Evolutionary conservation across 2,888 invertebrate species (phyloP), one percentile per base, ranked within the genome.

Genomic region (Papilio demoleus): DNA sequence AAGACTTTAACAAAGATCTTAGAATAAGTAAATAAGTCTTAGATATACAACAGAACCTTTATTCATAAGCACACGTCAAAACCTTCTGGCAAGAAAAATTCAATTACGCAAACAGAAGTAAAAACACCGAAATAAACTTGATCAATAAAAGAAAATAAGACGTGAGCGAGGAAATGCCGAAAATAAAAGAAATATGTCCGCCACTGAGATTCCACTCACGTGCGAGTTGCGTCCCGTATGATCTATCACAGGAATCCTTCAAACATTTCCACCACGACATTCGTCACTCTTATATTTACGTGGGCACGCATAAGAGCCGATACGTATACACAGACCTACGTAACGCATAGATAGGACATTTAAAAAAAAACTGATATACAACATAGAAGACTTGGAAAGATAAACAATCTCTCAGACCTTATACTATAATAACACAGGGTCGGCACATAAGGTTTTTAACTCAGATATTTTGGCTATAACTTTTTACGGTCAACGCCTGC

Each of bases 251-350:
- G 70, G 76, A 75, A 75, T 84, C 85, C 86, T 85, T 86, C 86
- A 86, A 86, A 86, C 80, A 73, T 77, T 64, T 42, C 64, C 68
- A 60, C 77, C 77, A 77, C 79, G 77, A 80, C 86, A 88, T 89
- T 82, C 86, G 86, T 89, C 89, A 89, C 87, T 86, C 88, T 88
- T 88, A 88, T 86, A 88, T 88, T 89, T 88, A 88, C 88, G 87
- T 89, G 88, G 86, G 79, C 79, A 77, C 85, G 83, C 85, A 85
- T 87, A 85, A 87, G 86, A 86, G 85, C 82, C 84, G 81, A 83
- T 85, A 82, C 74, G 66, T 77, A 87, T 87, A 83, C 65, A 17
- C 19, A 31, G 53, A 22, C n/a, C 5, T 36, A 0, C 24, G 60
- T 71, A 0, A 0, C 3, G 1, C 76, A 84, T 84, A 86, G 6